Evolutionary conservation across 2,888 invertebrate species (phyloP), one percentile per base, ranked within the genome.

Genomic region (Yponomeuta plumbellus): DNA sequence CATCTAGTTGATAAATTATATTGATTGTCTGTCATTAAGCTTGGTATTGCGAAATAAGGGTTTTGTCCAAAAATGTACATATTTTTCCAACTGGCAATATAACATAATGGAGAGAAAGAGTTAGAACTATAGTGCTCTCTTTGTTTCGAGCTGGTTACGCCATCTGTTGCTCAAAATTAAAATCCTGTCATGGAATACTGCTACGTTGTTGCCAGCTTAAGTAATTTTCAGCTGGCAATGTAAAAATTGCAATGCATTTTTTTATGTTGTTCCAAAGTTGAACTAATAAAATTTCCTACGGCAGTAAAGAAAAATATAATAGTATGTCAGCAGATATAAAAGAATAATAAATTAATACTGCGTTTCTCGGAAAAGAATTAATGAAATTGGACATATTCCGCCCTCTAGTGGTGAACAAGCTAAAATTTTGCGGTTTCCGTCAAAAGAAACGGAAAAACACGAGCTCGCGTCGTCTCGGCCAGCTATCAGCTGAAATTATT

Each of bases 361-460:
- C 8, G n/a, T 59, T 22, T 59, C 21, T 11, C 21, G 21, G 21
- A 59, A 59, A 22, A 13, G 1, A 59, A 59, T 59, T 22, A 6
- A 22, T 10, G n/a, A n/a, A 21, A 22, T 61, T 58, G 5, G 0
- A 13, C 23, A 20, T 0, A 6, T 68, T 17, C 22, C 70, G 85
- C 81, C 87, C 85, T 83, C 90, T 90, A 77, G 70, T 74, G 77
- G 66, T 1, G 5, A 52, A 61, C 67, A 69, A 61, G 57, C 68
- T 66, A 68, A 81, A 86, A 77, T 75, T 72, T 70, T 76, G 77
- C 79, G 81, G 85, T 70, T 76, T 74, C 82, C 81, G 86, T 88
- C 88, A 88, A 91, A 89, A 91, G 91, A 91, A 91, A 89, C 90
- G 91, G 91, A 91, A 88, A 90, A 91, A 91, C 89, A 91, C 90